Percentiles rank a stretch among this genome's conserved stretches.
These are phyloP conservation scores for Artibeus lituratus DNA, from an alignment of 2,797 vertebrate species.

Conservation along the genomic window DNA sequence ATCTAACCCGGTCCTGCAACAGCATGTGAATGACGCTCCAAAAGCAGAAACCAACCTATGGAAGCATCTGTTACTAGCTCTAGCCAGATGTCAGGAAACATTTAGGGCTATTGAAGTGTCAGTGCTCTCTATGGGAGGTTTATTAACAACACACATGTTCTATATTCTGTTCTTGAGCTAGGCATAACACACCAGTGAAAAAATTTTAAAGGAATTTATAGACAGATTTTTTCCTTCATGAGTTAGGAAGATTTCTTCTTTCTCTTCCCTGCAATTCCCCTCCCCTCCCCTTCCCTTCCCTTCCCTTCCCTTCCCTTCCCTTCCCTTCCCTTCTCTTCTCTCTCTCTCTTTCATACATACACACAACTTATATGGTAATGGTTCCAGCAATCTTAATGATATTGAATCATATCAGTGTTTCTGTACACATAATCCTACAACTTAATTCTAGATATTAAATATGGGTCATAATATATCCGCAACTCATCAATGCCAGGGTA, in stretches of 20 bases:
- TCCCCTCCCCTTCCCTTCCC: not conserved
- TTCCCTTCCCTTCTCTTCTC: not conserved
- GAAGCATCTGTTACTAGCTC: slow-evolving; percentile 34
- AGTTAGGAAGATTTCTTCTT: slow-evolving; percentile 5
- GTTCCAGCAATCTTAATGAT: not conserved
- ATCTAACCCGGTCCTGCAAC: not conserved
- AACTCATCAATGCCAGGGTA: not conserved
- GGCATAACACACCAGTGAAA: not conserved
- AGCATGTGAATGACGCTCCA: not conserved
- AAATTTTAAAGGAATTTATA: not conserved
- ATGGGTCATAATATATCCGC: not conserved
- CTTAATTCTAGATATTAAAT: slow-evolving; percentile 44
- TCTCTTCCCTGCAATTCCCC: not conserved
- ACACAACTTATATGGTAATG: not conserved
- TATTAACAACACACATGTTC: slow-evolving; percentile 43
- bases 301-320: too few relatives aligned
- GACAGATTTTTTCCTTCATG: not conserved
- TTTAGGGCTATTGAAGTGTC: slow-evolving; percentile 48
- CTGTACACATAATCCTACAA: not conserved
- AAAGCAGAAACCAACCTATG: slow-evolving; percentile 35
- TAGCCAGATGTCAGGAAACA: slow-evolving; percentile 55
- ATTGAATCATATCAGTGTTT: not conserved
- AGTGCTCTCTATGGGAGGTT: slow-evolving; percentile 44
- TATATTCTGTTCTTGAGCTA: slow-evolving; percentile 30
- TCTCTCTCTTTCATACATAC: not conserved